phyloP scores from a whole-genome alignment of 2,113 vertebrate species.

The Glareola pratincola region DNA sequence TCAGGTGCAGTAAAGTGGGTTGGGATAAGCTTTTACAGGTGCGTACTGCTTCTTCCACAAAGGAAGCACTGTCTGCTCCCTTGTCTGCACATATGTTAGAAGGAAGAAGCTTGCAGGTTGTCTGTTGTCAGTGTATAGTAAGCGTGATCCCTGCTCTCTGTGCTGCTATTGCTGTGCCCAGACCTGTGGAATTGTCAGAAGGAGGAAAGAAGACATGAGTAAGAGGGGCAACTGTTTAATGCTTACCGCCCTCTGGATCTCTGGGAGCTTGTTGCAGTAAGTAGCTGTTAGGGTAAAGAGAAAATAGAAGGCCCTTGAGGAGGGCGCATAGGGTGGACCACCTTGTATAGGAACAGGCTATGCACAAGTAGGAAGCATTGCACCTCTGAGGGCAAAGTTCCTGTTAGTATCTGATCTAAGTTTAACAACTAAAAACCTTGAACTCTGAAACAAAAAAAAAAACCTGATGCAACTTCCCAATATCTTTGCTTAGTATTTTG shows the following conservation, averaged over 20 bases:
- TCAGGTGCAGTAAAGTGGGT: not conserved
- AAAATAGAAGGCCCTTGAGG: not conserved
- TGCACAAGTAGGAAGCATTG: not conserved
- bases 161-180: not conserved
- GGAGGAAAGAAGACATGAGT: not conserved
- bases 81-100: not conserved
- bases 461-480: not conserved
- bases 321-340: not conserved
- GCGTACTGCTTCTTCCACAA: not conserved
- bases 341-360: not conserved
- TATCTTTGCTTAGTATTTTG: not conserved
- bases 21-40: not conserved
- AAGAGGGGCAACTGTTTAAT: not conserved
- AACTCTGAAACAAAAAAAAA: not conserved
- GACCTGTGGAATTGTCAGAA: not conserved
- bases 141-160: not conserved
- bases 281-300: not conserved
- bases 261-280: not conserved
- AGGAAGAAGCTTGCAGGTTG: not conserved
- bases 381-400: not conserved
- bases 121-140: not conserved
- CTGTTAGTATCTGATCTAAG: not conserved
- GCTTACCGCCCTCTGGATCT: not conserved
- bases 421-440: not conserved
- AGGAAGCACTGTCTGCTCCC: rapidly evolving